phyloP scores from a whole-genome alignment of 37 sponge, comb jelly and placozoan genomes.

The Cliona cf. orientalis region DNA sequence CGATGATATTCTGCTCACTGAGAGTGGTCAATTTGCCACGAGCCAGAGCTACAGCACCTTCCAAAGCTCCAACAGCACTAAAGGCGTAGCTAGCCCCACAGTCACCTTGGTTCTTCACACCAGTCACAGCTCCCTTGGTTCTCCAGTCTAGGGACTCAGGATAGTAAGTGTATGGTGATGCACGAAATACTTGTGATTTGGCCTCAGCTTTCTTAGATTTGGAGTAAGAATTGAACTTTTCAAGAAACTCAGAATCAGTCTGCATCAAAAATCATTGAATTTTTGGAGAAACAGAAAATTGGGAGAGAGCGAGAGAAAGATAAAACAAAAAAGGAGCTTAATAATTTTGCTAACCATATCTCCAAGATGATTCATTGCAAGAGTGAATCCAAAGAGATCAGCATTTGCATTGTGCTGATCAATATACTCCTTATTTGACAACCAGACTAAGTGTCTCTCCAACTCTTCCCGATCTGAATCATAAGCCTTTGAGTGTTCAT shows the following conservation, averaged over 20 bases:
- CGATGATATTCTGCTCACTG: conserved; percentile 93
- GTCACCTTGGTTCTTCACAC: conserved; percentile 60
- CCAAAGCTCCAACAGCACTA: conserved; percentile 82
- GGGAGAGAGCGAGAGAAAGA: neutral
- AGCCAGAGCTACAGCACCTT: conserved; percentile 61
- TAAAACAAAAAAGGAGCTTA: neutral
- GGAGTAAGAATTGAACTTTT: neutral
- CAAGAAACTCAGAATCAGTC: conserved; percentile 31
- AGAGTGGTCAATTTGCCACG: conserved; percentile 56
- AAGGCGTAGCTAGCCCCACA: conserved; percentile 94
- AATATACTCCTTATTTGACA: conserved; percentile 53
- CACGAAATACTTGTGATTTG: neutral
- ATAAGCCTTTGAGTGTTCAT: conserved; percentile 38
- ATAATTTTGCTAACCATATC: conserved; percentile 33
- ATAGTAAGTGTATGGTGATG: neutral
- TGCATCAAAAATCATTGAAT: neutral
- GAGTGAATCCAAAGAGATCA: conserved; percentile 49
- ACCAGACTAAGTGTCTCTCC: conserved; percentile 50
- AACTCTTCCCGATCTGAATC: conserved; percentile 40
- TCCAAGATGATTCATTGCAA: conserved; percentile 62
- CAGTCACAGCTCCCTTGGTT: conserved; percentile 57
- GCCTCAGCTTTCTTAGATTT: neutral
- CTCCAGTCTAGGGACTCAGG: conserved; percentile 59
- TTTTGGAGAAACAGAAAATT: neutral
- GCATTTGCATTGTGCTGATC: conserved; percentile 44